A percentile compares a stretch with the other conserved stretches of the same genome.
These are phyloP conservation scores for Amphipoea oculea DNA, from an alignment of 2,888 invertebrate species.

Conservation along the genomic window DNA sequence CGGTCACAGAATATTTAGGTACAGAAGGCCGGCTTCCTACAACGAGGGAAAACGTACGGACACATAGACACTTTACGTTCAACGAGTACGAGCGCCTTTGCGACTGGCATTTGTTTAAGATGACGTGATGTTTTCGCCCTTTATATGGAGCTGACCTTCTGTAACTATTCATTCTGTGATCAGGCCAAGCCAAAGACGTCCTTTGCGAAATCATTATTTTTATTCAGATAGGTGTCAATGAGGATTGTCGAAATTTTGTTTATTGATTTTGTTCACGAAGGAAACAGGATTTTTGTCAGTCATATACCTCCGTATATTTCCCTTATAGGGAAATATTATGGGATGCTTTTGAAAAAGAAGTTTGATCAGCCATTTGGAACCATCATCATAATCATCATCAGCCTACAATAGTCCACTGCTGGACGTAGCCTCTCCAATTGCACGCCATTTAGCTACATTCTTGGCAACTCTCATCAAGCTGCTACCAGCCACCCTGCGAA, in stretches of 20 bases:
- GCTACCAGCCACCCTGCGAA: too few species aligned
- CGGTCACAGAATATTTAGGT: too few species aligned
- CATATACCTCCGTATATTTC: not conserved
- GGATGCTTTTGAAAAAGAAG: not conserved
- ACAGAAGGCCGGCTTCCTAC: constrained; percentile 6
- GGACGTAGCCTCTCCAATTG: too few species aligned
- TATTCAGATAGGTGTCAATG: constrained; percentile 49
- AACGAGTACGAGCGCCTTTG: not conserved
- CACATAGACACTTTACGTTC: not conserved
- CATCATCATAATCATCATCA: too few species aligned
- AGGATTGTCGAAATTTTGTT: constrained; percentile 31
- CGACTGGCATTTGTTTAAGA: not conserved
- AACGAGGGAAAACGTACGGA: not conserved
- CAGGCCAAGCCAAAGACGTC: constrained; percentile 12
- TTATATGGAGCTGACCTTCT: not conserved
- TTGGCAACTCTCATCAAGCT: too few species aligned
- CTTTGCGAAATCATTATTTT: constrained; percentile 55
- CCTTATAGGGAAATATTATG: not conserved
- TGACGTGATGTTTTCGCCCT: not conserved
- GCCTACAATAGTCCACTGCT: too few species aligned
- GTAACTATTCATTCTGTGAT: not conserved
- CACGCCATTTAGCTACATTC: too few species aligned
- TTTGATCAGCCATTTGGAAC: not conserved
- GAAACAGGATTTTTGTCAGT: not conserved
- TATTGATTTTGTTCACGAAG: constrained; percentile 29